A percentile compares a stretch with the other conserved stretches of the same genome.
Conservation (phyloP, 2,797 vertebrate genomes). For the Sciurus carolinensis region DNA sequence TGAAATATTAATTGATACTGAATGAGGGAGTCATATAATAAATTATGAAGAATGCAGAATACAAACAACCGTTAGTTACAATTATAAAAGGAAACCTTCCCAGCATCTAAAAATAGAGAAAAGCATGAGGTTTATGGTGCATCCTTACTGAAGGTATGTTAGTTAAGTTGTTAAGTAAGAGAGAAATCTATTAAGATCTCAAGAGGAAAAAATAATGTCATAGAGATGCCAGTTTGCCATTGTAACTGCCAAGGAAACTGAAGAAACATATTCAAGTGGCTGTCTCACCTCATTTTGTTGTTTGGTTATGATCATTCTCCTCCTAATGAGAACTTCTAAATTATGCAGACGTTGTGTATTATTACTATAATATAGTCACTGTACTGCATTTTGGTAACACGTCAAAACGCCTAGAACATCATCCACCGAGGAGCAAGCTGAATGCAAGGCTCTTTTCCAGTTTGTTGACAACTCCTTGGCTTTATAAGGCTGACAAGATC, state of each 20-base stretch:
- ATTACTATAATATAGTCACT: neutral
- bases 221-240: neutral
- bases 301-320: neutral
- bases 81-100: no score
- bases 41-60: neutral
- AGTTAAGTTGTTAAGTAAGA: neutral
- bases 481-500: neutral
- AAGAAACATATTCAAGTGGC: neutral
- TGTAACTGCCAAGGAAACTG: slow-evolving; percentile 7
- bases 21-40: neutral
- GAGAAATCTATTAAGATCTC: slow-evolving; percentile 39
- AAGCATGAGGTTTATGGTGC: neutral
- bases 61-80: neutral
- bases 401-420: slow-evolving; percentile 3
- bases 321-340: slow-evolving; percentile 45
- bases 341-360: slow-evolving; percentile 60
- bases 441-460: neutral
- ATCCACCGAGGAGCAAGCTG: neutral
- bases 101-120: neutral
- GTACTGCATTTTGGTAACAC: slow-evolving; percentile 33
- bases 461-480: neutral
- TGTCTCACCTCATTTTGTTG: slow-evolving; percentile 9
- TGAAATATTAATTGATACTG: neutral
- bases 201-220: slow-evolving; percentile 10
- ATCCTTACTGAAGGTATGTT: neutral